These are phyloP conservation scores for Ophion costatus DNA, from an alignment of 2,888 invertebrate genomes.

Conservation along the genomic window DNA sequence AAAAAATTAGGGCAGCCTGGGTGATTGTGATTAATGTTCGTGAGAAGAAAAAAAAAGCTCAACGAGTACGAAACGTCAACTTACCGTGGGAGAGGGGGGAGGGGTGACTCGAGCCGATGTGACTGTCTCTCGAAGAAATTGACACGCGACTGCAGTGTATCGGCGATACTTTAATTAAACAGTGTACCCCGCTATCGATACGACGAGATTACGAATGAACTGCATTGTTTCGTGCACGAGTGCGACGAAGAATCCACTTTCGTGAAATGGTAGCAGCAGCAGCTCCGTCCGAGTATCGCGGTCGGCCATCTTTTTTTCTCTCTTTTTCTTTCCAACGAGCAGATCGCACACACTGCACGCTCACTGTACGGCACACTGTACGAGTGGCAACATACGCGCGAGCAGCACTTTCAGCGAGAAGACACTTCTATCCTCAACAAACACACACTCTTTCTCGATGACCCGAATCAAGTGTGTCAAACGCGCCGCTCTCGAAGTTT, in stretches of 20 bases:
- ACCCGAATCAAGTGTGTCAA: constrained; percentile 36
- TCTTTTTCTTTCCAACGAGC: constrained; percentile 46
- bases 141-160: constrained; percentile 33
- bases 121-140: constrained; percentile 13
- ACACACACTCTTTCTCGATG: constrained; percentile 26
- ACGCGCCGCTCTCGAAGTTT: constrained; percentile 27
- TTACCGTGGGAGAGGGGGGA: constrained; percentile 3
- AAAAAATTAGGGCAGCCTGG: constrained; percentile 18
- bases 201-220: constrained; percentile 37
- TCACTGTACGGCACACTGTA: constrained; percentile 3
- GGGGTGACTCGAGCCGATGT: not conserved
- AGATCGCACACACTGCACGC: constrained; percentile 47
- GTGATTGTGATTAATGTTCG: not conserved
- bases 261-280: constrained; percentile 76
- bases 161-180: constrained; percentile 20
- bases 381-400: constrained; percentile 18
- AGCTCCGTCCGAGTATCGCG: constrained; percentile 72
- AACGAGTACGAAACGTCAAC: constrained; percentile 21
- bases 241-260: constrained; percentile 72
- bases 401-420: constrained; percentile 13
- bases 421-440: constrained; percentile 26
- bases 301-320: constrained; percentile 78
- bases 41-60: constrained; percentile 20
- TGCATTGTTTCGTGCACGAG: constrained; percentile 55
- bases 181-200: constrained; percentile 17